phyloP scores from a whole-genome alignment of 2,113 vertebrate species.

The Porphyrio hochstetteri region DNA sequence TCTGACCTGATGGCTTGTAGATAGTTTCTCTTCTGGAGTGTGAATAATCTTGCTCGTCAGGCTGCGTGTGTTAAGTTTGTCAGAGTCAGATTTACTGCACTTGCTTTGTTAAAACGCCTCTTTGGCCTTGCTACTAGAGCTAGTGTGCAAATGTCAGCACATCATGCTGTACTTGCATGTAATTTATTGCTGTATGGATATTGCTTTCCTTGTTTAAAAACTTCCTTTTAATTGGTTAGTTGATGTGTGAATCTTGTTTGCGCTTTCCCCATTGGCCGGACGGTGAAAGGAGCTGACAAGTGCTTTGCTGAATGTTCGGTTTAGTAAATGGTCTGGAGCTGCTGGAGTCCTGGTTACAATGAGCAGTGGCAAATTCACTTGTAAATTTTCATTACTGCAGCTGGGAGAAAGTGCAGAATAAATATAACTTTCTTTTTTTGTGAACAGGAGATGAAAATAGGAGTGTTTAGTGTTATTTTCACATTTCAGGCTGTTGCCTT shows the following conservation, averaged over 20 bases:
- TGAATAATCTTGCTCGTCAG: background rate
- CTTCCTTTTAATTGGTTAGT: background rate
- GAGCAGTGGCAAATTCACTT: background rate
- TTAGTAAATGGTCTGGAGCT: background rate
- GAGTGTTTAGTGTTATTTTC: background rate
- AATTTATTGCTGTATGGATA: background rate
- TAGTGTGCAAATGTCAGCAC: background rate
- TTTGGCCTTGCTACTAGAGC: background rate
- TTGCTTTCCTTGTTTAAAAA: background rate
- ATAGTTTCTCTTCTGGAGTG: background rate
- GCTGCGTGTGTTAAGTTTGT: accelerated
- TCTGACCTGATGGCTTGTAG: background rate
- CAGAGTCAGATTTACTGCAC: background rate
- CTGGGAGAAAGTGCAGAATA: background rate
- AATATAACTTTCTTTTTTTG: background rate
- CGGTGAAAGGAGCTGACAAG: background rate
- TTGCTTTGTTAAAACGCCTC: background rate
- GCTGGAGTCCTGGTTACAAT: background rate
- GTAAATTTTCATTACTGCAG: background rate
- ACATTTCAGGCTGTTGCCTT: background rate
- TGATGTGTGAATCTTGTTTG: background rate
- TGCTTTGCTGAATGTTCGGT: background rate
- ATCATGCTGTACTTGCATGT: background rate
- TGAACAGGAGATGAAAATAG: background rate
- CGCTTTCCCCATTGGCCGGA: background rate